Conservation (phyloP, 2,888 invertebrate species). For the Diadegma fenestrale region DNA sequence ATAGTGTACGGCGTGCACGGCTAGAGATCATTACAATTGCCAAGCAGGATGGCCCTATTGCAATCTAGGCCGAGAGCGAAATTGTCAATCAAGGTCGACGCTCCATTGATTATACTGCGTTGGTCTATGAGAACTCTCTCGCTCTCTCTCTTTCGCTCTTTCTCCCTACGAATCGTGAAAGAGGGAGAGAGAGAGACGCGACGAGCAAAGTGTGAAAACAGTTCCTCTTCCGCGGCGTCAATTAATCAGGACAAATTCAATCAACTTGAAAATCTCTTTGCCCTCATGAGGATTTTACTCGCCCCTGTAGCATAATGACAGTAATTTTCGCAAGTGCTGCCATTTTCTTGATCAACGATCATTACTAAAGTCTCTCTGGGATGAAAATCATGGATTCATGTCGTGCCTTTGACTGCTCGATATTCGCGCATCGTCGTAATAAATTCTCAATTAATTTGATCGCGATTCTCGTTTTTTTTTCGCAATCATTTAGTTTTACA, state of each 20-base stretch:
- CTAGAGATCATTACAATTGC: constrained; percentile 69
- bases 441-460: constrained; percentile 41
- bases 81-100: constrained; percentile 75
- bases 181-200: constrained; percentile 6
- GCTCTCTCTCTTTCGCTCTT: neutral
- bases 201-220: constrained; percentile 13
- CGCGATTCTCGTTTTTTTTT: constrained; percentile 9
- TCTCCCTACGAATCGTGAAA: neutral
- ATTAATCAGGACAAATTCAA: constrained; percentile 15
- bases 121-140: constrained; percentile 17
- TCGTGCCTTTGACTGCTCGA: constrained; percentile 5
- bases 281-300: neutral
- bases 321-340: neutral
- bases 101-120: constrained; percentile 63
- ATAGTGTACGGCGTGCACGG: constrained; percentile 21
- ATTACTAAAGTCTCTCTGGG: neutral
- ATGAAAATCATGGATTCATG: constrained; percentile 43
- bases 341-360: neutral
- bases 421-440: constrained; percentile 34
- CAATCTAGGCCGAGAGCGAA: constrained; percentile 76
- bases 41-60: constrained; percentile 79
- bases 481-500: constrained; percentile 3
- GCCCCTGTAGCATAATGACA: neutral
- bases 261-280: constrained; percentile 7
- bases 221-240: constrained; percentile 43